Conservation (phyloP, 1,140 invertebrate genomes). For the Drosophila jambulina region DNA sequence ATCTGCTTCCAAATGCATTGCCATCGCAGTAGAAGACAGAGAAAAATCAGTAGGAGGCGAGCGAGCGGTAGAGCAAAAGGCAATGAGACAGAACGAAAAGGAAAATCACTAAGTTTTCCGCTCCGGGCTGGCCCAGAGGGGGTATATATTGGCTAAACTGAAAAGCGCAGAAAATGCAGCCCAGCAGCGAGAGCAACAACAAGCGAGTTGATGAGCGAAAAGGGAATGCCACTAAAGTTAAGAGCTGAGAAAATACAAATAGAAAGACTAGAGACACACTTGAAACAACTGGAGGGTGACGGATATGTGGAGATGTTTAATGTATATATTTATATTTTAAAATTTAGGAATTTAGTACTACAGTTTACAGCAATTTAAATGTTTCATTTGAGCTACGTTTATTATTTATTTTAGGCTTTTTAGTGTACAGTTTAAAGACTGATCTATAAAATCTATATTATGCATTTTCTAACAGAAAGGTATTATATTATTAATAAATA, state of each 20-base stretch:
- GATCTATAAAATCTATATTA: neutral
- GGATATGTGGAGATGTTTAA: neutral
- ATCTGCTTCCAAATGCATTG: constrained; percentile 66
- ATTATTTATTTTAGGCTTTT: neutral
- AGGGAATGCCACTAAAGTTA: constrained; percentile 45
- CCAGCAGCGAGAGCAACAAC: constrained; percentile 27
- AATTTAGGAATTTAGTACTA: neutral
- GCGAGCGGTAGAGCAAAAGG: constrained; percentile 26
- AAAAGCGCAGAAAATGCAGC: constrained; percentile 63
- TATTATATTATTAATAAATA: no score
- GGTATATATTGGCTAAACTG: constrained; percentile 35
- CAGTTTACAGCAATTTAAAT: no score
- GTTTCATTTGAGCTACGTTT: neutral
- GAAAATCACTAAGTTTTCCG: constrained; percentile 13
- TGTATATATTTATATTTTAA: neutral
- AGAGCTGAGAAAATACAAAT: constrained; percentile 13
- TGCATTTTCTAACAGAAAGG: no score
- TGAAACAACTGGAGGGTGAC: neutral
- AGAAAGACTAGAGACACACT: constrained; percentile 2
- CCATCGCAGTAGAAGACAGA: constrained; percentile 35
- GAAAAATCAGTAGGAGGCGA: constrained; percentile 11
- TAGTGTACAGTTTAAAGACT: neutral
- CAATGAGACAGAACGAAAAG: constrained; percentile 52
- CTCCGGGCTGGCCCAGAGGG: neutral
- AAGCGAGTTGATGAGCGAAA: constrained; percentile 61